Percentiles rank a stretch among this genome's conserved stretches.
Conservation (phyloP, 2,113 vertebrate species). For the Telmatochromis bifrenatus region DNA sequence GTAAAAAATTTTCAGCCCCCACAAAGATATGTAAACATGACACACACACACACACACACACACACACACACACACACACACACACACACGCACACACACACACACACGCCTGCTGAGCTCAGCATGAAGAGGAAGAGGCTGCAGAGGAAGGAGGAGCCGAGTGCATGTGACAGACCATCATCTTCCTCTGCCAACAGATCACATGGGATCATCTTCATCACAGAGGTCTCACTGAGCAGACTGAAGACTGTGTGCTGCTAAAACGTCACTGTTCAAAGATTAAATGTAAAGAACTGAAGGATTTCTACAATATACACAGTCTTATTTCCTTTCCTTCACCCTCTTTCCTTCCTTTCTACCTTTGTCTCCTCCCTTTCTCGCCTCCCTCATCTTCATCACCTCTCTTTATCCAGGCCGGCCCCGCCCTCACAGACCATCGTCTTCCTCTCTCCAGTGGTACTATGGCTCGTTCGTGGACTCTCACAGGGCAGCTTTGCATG, state of each 20-base stretch:
- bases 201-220: not conserved
- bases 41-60: not conserved
- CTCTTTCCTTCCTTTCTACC: not conserved
- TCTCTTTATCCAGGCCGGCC: fast-evolving
- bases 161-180: not conserved
- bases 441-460: not conserved
- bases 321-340: not conserved
- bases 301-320: not conserved
- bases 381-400: not conserved
- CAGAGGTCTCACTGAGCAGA: not conserved
- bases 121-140: not conserved
- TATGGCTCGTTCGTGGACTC: not conserved
- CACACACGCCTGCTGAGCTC: not conserved
- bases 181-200: not conserved
- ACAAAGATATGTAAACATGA: not conserved
- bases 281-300: not conserved
- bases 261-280: not conserved
- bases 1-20: not conserved
- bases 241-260: not conserved
- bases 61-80: not conserved
- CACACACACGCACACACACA: not conserved
- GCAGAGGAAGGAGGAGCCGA: not conserved
- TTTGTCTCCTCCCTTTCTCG: fast-evolving
- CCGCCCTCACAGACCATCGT: not conserved
- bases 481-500: not conserved